Percentiles rank a stretch among this genome's conserved stretches.
Conservation (phyloP, 1,140 invertebrate genomes). For the Saccostrea cuccullata region DNA sequence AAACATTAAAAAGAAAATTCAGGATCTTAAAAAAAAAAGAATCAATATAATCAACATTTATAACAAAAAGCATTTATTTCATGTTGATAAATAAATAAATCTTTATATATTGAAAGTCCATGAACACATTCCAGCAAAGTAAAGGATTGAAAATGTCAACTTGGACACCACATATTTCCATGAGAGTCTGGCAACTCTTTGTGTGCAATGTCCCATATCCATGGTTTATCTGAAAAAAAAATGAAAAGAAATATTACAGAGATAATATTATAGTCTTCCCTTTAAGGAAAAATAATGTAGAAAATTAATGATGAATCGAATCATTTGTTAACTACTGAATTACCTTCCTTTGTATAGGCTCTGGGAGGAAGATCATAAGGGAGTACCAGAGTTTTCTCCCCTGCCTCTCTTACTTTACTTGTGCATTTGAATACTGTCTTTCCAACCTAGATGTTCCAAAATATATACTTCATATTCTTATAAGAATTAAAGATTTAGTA, state of each 20-base stretch:
- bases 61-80: not conserved
- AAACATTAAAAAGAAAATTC: not conserved
- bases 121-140: conserved; percentile 8
- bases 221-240: conserved; percentile 73
- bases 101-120: not conserved
- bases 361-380: conserved; percentile 5
- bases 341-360: conserved; percentile 5
- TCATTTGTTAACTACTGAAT: not conserved
- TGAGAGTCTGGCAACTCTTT: conserved; percentile 73
- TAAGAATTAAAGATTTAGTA: too few species aligned
- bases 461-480: too few species aligned
- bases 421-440: conserved; percentile 14
- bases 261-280: not conserved
- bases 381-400: not conserved
- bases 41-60: not conserved
- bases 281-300: not conserved
- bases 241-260: not conserved
- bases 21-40: not conserved
- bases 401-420: not conserved
- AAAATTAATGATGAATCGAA: not conserved
- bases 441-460: not conserved
- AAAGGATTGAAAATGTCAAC: not conserved
- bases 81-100: conserved; percentile 26
- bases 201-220: conserved; percentile 76
- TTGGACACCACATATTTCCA: conserved; percentile 75